Evolutionary conservation across 2,113 vertebrate genomes (phyloP).

Genomic region (Solea senegalensis): DNA sequence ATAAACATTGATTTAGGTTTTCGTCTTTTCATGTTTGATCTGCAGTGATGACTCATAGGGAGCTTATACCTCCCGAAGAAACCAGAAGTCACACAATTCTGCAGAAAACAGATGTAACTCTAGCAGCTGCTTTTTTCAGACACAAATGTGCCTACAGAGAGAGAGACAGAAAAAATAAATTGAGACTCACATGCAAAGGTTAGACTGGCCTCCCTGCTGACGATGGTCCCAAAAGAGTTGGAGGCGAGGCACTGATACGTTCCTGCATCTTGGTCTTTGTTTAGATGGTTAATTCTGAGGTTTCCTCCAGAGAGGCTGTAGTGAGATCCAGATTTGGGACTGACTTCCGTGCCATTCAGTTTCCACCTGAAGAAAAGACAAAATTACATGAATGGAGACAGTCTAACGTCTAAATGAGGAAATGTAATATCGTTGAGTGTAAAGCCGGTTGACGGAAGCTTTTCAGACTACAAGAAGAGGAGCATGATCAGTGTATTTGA

Average conservation of each 20-base stretch:
- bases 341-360: constrained; percentile 90
- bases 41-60: constrained; percentile 15
- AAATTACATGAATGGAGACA: neutral
- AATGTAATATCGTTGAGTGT: constrained; percentile 16
- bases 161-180: neutral
- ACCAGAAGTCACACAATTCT: constrained; percentile 14
- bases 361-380: constrained; percentile 86
- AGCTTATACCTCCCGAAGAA: constrained; percentile 43
- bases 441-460: constrained; percentile 2
- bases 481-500: constrained; percentile 23
- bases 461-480: constrained; percentile 7
- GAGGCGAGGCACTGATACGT: constrained; percentile 95
- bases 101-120: constrained; percentile 5
- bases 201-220: constrained; percentile 93
- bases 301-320: constrained; percentile 91
- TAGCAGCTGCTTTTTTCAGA: constrained; percentile 12
- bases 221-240: constrained; percentile 92
- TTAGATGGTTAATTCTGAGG: constrained; percentile 92
- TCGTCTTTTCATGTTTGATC: constrained; percentile 27
- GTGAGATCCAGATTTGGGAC: constrained; percentile 87
- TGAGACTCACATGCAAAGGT: constrained; percentile 95
- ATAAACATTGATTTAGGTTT: neutral
- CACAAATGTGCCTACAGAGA: constrained; percentile 24
- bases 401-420: constrained; percentile 22
- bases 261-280: constrained; percentile 90